Percentiles rank a stretch among this genome's conserved stretches.
phyloP scores from a whole-genome alignment of 1,140 invertebrate genomes.

The Caligus rogercresseyi region DNA sequence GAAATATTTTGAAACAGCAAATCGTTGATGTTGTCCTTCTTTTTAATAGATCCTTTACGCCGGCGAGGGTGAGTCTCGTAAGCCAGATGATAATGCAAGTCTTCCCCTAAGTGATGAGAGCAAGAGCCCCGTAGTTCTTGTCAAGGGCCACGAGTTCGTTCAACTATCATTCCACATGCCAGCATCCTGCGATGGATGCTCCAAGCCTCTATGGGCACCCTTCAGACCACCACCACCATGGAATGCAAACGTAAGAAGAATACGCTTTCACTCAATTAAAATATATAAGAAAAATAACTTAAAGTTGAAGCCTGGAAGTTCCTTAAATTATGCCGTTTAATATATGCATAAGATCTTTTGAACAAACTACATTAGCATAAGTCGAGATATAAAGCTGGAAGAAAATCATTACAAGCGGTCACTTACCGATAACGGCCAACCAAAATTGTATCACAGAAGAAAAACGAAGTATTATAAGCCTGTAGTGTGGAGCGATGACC shows the following conservation, averaged over 20 bases:
- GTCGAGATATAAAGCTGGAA: too few relatives aligned
- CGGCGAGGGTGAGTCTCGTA: constrained; percentile 74
- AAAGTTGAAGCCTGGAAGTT: too few relatives aligned
- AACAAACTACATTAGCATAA: too few relatives aligned
- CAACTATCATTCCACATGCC: constrained; percentile 94
- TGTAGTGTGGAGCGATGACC: too few relatives aligned
- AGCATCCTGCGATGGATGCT: constrained; percentile 90
- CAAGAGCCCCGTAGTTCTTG: constrained; percentile 62
- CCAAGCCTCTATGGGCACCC: constrained; percentile 90
- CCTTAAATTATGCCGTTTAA: too few relatives aligned
- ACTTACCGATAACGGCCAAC: too few relatives aligned
- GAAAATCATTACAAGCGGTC: too few relatives aligned
- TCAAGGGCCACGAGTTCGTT: constrained; percentile 73
- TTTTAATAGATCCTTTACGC: constrained; percentile 56
- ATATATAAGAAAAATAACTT: too few relatives aligned
- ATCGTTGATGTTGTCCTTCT: constrained; percentile 15
- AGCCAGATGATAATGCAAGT: constrained; percentile 49
- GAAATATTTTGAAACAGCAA: constrained; percentile 19
- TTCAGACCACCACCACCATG: constrained; percentile 86
- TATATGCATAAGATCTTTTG: too few relatives aligned
- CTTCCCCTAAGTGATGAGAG: constrained; percentile 33
- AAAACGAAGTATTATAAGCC: too few relatives aligned
- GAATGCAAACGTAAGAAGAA: constrained; percentile 73
- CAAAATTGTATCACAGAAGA: too few relatives aligned
- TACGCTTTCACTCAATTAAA: too few relatives aligned